phyloP scores from a whole-genome alignment of 2,888 invertebrate genomes.

The Cerceris ruficornis region DNA sequence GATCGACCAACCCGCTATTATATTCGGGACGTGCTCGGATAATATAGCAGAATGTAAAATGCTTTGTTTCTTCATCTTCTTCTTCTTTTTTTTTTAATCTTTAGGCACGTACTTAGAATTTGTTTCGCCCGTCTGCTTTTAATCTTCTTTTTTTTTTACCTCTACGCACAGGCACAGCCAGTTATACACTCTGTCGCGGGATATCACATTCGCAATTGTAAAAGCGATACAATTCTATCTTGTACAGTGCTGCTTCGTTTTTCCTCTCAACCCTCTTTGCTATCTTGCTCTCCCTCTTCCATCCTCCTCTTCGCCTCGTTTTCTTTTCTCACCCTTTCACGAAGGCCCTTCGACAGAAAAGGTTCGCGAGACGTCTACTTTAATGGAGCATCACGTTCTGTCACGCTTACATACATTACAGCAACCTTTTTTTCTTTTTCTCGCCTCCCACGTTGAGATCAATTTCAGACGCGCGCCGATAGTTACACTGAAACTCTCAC shows the following conservation, averaged over 20 bases:
- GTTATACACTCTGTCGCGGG: slow-evolving; percentile 32
- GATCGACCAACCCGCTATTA: slow-evolving; percentile 53
- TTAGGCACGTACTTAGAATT: slow-evolving; percentile 66
- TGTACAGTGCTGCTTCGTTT: slow-evolving; percentile 36
- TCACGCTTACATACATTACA: slow-evolving; percentile 3
- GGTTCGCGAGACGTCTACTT: slow-evolving; percentile 1
- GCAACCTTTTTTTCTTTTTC: not conserved
- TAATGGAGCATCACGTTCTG: slow-evolving; percentile 33
- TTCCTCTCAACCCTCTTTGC: not conserved
- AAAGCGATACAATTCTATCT: slow-evolving; percentile 53
- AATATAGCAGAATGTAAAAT: slow-evolving; percentile 49
- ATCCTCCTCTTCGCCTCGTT: too few species aligned
- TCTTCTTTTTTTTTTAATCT: not conserved
- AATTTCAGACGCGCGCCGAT: slow-evolving; percentile 31
- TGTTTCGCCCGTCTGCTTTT: slow-evolving; percentile 31
- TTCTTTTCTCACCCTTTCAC: not conserved
- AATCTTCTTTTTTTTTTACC: slow-evolving; percentile 11
- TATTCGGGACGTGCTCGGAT: slow-evolving; percentile 57
- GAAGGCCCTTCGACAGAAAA: slow-evolving; percentile 2
- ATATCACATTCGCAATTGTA: slow-evolving; percentile 42
- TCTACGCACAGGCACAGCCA: slow-evolving; percentile 44
- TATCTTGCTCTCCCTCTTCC: not conserved
- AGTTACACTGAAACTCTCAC: slow-evolving; percentile 48
- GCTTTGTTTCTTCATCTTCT: slow-evolving; percentile 13
- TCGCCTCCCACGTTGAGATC: slow-evolving; percentile 19